Evolutionary conservation across 2,888 invertebrate genomes (phyloP), one percentile per base, ranked within the genome.

Genomic region (Polylopha cassiicola): DNA sequence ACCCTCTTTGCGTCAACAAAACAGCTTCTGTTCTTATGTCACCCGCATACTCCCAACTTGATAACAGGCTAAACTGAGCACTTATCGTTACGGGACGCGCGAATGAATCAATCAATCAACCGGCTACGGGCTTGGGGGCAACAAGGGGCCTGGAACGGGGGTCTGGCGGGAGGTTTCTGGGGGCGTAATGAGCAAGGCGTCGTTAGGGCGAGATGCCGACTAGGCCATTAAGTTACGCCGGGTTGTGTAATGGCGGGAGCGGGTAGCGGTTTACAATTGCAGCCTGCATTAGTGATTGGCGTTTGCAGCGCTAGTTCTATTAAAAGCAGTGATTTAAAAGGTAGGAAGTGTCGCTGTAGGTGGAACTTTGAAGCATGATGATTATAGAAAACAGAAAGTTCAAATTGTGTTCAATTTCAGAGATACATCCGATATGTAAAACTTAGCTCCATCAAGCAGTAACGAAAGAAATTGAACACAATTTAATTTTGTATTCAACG

Each of bases 101-200:
- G 61, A 56, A 61, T 50, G 65, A 65, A 66, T 64, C 61, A 73
- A 73, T 73, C 73, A 72, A 73, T 74, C 71, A 73, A 68, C 64
- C 61, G 63, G 52, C 58, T 8, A n/a, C n/a, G n/a, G n/a, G n/a
- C 48, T 41, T 48, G 51, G 47, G 48, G 53, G 54, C 50, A 57
- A 39, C 52, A 41, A 36, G 43, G 52, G 47, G 52, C 50, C 53
- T 53, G 53, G 48, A 50, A 48, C 47, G 53, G 49, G 58, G 48
- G 45, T 72, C 72, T 71, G 72, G 71, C 70, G 66, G 51, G 55
- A 50, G 61, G 61, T 49, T 53, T 44, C 48, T 46, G 45, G 52
- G 46, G 44, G 54, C 26, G 33, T 46, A 46, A 46, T 46, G 45
- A 46, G 43, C 43, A 27, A 28, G 43, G 45, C 43, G 45, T 44